Conservation (phyloP, 2,888 invertebrate species). For the Desoria tigrina region DNA sequence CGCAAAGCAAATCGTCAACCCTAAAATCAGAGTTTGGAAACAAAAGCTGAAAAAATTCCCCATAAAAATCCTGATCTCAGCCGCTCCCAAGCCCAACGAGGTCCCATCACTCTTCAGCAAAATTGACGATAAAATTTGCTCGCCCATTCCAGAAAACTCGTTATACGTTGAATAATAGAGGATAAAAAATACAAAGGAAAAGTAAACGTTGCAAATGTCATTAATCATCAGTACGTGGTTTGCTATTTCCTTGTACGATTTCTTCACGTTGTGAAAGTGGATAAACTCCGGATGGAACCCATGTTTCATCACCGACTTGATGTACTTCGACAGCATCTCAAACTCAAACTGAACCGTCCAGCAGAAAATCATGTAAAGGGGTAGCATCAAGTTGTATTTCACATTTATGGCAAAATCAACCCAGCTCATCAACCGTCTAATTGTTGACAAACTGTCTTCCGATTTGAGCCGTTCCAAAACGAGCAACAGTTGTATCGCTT, state of each 20-base stretch:
- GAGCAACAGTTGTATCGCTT: not conserved
- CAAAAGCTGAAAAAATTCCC: slow-evolving; percentile 4
- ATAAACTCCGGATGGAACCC: slow-evolving; percentile 23
- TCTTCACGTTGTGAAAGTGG: slow-evolving; percentile 40
- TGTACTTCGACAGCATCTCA: slow-evolving; percentile 25
- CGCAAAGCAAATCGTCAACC: slow-evolving; percentile 44
- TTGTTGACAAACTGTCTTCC: too few relatives aligned
- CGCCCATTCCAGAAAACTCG: not conserved
- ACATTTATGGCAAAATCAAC: not conserved
- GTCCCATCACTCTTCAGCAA: not conserved
- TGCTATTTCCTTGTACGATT: slow-evolving; percentile 35
- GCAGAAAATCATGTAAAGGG: slow-evolving; percentile 40
- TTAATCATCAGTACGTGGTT: slow-evolving; percentile 38
- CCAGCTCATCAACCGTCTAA: not conserved
- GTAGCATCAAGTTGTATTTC: slow-evolving; percentile 32
- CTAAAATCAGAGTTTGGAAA: slow-evolving; percentile 7
- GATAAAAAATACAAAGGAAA: slow-evolving; percentile 31
- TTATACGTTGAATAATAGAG: not conserved
- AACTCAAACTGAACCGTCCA: slow-evolving; percentile 40
- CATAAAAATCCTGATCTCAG: not conserved
- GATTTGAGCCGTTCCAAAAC: not conserved
- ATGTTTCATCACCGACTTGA: slow-evolving; percentile 27
- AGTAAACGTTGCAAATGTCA: slow-evolving; percentile 29
- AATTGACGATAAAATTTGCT: not conserved
- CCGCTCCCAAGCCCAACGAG: not conserved